These are phyloP conservation scores for Rhaphigaster nebulosa DNA, from an alignment of 2,888 invertebrate species.

Conservation along the genomic window DNA sequence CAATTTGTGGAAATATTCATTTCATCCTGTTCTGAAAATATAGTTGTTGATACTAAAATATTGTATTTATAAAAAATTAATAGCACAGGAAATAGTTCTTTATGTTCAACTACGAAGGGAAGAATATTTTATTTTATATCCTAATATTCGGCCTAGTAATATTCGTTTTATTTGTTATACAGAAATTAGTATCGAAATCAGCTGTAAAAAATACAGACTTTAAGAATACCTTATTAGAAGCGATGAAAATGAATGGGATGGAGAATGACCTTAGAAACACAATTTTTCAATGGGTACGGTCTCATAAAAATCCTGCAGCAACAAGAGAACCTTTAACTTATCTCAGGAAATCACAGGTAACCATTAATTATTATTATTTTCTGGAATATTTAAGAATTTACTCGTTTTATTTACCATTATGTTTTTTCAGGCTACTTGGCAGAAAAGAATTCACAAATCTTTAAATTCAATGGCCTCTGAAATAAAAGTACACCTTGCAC, in stretches of 20 bases:
- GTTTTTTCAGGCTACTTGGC: constrained; percentile 80
- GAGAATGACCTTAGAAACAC: constrained; percentile 88
- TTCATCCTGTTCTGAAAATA: neutral
- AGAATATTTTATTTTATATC: neutral
- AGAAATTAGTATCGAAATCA: constrained; percentile 85
- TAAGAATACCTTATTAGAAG: constrained; percentile 80
- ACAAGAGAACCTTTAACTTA: constrained; percentile 79
- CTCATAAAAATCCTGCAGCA: constrained; percentile 67
- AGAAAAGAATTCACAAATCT: constrained; percentile 93
- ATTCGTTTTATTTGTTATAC: constrained; percentile 63
- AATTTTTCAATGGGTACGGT: constrained; percentile 85
- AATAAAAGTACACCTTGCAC: constrained; percentile 84
- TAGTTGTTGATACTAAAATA: neutral
- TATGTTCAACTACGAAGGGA: neutral
- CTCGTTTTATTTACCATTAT: neutral
- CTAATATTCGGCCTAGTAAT: neutral
- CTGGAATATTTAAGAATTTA: neutral
- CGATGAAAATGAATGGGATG: constrained; percentile 82
- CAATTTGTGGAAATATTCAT: neutral
- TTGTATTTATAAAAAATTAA: neutral
- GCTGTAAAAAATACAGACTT: constrained; percentile 84
- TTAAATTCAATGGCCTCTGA: constrained; percentile 96
- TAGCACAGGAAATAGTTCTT: neutral
- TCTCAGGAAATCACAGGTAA: constrained; percentile 83
- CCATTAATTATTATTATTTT: constrained; percentile 42